phyloP scores from a whole-genome alignment of 2,113 vertebrate genomes.

The Syngnathus scovelli region DNA sequence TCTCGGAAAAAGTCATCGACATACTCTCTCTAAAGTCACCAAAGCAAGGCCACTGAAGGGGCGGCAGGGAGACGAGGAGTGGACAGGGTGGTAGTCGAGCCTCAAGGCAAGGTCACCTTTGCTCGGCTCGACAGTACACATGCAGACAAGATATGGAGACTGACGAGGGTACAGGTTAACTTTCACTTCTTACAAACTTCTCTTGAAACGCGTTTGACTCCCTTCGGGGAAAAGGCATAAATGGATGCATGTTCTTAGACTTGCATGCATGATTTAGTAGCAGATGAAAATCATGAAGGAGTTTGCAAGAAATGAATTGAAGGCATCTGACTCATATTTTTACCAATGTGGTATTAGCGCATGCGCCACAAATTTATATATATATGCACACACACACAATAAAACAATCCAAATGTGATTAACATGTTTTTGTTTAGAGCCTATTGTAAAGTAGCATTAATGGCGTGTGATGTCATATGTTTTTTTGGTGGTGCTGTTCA shows the following conservation, averaged over 20 bases:
- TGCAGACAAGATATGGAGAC: slow-evolving; percentile 20
- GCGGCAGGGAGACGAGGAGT: slow-evolving; percentile 21
- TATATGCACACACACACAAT: no score
- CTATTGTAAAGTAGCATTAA: background rate
- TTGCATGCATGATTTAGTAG: slow-evolving; percentile 59
- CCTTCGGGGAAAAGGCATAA: slow-evolving; percentile 60
- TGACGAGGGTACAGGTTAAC: slow-evolving; percentile 34
- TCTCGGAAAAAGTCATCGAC: slow-evolving; percentile 51
- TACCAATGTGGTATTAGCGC: slow-evolving; percentile 35
- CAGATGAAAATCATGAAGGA: slow-evolving; percentile 48
- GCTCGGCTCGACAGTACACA: slow-evolving; percentile 17
- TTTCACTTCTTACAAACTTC: slow-evolving; percentile 54
- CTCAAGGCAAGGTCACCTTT: slow-evolving; percentile 62
- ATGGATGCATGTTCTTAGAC: slow-evolving; percentile 54
- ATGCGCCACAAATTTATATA: slow-evolving; percentile 16
- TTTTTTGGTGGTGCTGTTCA: slow-evolving; percentile 3
- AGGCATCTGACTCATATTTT: slow-evolving; percentile 38
- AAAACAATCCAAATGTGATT: background rate
- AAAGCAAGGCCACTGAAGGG: slow-evolving; percentile 27
- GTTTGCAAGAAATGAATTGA: slow-evolving; percentile 50
- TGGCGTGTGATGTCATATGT: background rate
- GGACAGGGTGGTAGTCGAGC: slow-evolving; percentile 40
- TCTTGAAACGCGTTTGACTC: slow-evolving; percentile 44
- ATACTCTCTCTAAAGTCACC: slow-evolving; percentile 45
- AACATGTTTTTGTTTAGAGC: background rate